Evolutionary conservation across 1,140 invertebrate species (phyloP).

Genomic region (Dinoponera quadriceps): DNA sequence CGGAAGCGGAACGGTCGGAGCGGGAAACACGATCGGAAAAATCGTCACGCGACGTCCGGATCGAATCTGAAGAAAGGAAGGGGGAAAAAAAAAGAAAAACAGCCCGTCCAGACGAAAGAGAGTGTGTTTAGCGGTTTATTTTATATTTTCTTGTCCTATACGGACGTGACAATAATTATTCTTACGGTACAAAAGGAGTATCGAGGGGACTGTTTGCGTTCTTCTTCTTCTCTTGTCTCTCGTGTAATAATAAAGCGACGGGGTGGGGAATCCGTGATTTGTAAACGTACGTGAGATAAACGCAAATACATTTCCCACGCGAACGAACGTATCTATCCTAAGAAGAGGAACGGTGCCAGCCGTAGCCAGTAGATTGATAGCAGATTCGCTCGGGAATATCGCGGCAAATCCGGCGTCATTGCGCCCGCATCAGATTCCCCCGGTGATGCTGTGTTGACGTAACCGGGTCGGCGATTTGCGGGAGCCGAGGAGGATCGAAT

Average conservation of each 20-base stretch:
- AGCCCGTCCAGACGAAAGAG: background rate
- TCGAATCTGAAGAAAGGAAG: background rate
- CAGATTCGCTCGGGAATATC: too few relatives aligned
- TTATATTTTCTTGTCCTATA: background rate
- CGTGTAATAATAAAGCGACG: background rate
- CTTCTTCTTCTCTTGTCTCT: background rate
- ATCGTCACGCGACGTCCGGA: background rate
- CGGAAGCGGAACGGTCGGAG: background rate
- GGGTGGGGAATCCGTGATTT: background rate
- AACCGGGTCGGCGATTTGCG: too few relatives aligned
- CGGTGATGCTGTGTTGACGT: too few relatives aligned
- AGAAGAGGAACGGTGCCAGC: too few relatives aligned
- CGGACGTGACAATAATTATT: constrained; percentile 53
- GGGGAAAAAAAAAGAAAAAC: background rate
- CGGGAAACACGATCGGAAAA: background rate
- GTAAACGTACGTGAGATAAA: background rate
- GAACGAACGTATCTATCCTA: background rate
- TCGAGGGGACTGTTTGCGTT: background rate
- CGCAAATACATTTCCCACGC: background rate
- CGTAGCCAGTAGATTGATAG: too few relatives aligned
- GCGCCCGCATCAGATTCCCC: too few relatives aligned
- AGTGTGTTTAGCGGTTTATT: background rate
- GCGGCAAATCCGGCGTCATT: too few relatives aligned
- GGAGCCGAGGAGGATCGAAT: too few relatives aligned
- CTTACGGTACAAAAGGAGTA: background rate